Percentiles rank a stretch among this genome's conserved stretches.
phyloP scores from a whole-genome alignment of 2,888 invertebrate species.

The Cephus runcator region DNA sequence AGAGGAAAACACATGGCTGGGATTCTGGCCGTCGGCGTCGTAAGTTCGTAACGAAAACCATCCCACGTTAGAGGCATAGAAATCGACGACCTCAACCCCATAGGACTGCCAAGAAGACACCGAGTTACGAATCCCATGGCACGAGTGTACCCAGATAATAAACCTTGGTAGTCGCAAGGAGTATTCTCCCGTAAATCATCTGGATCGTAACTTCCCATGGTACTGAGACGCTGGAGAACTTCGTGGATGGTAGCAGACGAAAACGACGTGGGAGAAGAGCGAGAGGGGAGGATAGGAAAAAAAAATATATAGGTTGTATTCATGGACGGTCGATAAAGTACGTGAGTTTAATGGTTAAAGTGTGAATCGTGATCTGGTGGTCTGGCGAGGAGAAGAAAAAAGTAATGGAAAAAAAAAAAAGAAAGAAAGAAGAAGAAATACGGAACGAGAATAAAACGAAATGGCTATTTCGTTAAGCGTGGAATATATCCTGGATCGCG shows the following conservation, averaged over 20 bases:
- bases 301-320: neutral
- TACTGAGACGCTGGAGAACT: neutral
- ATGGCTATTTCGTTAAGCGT: neutral
- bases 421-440: no score
- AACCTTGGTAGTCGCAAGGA: neutral
- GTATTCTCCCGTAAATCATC: neutral
- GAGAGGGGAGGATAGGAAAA: neutral
- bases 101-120: constrained; percentile 1
- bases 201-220: neutral
- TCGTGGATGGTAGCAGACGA: neutral
- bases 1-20: constrained; percentile 4
- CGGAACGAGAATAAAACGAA: neutral
- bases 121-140: constrained; percentile 1
- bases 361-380: neutral
- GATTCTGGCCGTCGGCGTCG: neutral
- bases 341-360: neutral
- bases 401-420: neutral
- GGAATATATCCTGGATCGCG: neutral
- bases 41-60: constrained; percentile 5
- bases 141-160: constrained; percentile 1
- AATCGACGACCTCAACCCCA: neutral
- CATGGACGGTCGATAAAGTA: neutral
- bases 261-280: neutral
- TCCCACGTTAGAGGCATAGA: neutral
- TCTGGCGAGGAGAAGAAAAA: neutral